Evolutionary conservation across 2,888 invertebrate species (phyloP).

Genomic region (Lycia hirtaria): DNA sequence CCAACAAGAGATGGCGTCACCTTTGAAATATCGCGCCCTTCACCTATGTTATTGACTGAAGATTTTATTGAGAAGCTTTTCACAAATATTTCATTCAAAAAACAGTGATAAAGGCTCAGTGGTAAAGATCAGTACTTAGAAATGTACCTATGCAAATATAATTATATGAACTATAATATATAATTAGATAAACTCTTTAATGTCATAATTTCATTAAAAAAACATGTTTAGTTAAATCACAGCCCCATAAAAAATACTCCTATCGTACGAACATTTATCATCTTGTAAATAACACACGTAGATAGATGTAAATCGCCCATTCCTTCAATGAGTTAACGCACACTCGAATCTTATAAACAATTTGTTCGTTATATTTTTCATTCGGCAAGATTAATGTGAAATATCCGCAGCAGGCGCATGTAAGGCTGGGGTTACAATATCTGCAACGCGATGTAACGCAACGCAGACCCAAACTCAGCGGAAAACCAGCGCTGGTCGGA

Average conservation of each 20-base stretch:
- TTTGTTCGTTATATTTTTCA: slow-evolving; percentile 18
- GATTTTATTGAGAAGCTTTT: too few species aligned
- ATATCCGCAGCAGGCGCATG: slow-evolving; percentile 16
- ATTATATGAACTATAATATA: too few species aligned
- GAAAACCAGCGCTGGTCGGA: too few species aligned
- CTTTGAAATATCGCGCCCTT: too few species aligned
- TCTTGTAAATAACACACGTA: slow-evolving; percentile 9
- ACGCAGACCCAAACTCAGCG: neutral
- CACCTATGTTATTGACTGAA: too few species aligned
- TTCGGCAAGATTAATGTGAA: slow-evolving; percentile 17
- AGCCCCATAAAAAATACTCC: neutral
- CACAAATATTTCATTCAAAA: too few species aligned
- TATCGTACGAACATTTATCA: slow-evolving; percentile 10
- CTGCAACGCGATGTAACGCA: neutral
- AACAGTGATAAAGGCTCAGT: too few species aligned
- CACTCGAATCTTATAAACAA: slow-evolving; percentile 13
- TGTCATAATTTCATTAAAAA: neutral
- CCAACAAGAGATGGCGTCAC: too few species aligned
- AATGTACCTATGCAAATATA: too few species aligned
- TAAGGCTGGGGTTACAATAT: neutral
- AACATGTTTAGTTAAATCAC: neutral
- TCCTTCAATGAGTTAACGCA: slow-evolving; percentile 14
- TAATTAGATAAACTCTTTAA: neutral
- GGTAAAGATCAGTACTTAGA: too few species aligned
- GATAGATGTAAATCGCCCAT: slow-evolving; percentile 19